These are phyloP conservation scores for Drosophila parthenogenetica DNA, from an alignment of 2,888 invertebrate species.

Conservation along the genomic window DNA sequence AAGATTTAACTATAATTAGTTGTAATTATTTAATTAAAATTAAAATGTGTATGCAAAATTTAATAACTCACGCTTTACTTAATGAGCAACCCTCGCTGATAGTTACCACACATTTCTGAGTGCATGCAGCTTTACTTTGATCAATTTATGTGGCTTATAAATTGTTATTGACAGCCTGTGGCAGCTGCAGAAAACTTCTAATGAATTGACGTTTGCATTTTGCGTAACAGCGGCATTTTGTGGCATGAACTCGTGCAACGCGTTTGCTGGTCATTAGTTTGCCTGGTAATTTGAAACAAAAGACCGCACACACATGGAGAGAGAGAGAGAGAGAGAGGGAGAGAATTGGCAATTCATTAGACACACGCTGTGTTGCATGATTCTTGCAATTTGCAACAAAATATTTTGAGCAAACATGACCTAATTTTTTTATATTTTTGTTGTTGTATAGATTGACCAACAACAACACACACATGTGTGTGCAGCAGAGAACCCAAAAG, in stretches of 20 bases:
- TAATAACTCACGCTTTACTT: not conserved
- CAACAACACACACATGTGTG: conserved; percentile 13
- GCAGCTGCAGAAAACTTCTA: conserved; percentile 54
- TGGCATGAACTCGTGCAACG: conserved; percentile 34
- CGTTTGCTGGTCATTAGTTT: conserved; percentile 33
- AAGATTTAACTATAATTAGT: not conserved
- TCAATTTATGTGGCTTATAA: conserved; percentile 52
- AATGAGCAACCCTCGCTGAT: not conserved
- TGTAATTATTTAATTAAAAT: no score
- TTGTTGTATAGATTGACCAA: conserved; percentile 14
- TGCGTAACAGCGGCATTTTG: conserved; percentile 61
- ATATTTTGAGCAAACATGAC: conserved; percentile 72
- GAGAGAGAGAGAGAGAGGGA: not conserved
- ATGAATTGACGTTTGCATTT: conserved; percentile 42
- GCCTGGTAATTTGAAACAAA: conserved; percentile 55
- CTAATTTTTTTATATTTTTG: conserved; percentile 53
- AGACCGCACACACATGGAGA: conserved; percentile 26
- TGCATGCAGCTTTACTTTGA: conserved; percentile 6
- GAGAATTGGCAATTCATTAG: conserved; percentile 69
- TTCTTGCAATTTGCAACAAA: conserved; percentile 71
- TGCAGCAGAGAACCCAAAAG: conserved; percentile 49
- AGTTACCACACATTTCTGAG: not conserved
- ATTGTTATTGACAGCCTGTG: conserved; percentile 37
- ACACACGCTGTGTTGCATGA: conserved; percentile 76
- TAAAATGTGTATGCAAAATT: not conserved